These are phyloP conservation scores for Menidia menidia DNA, from an alignment of 2,797 vertebrate species.

Conservation along the genomic window DNA sequence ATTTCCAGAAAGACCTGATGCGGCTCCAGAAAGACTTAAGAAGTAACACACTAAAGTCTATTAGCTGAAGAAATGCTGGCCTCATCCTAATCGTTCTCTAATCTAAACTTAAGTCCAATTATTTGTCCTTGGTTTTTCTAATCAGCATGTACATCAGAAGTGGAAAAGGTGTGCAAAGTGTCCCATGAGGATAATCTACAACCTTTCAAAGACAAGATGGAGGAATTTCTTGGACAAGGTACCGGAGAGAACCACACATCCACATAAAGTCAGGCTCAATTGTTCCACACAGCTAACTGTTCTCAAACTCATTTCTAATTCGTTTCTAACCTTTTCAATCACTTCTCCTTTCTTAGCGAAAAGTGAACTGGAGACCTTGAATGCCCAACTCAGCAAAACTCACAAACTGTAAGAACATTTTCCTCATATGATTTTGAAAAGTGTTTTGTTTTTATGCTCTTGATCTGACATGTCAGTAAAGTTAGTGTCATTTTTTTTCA, in stretches of 20 bases:
- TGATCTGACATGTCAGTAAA: neutral
- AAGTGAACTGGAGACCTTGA: constrained; percentile 90
- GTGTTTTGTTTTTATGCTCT: neutral
- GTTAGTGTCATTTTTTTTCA: too few relatives aligned
- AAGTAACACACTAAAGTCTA: constrained; percentile 76
- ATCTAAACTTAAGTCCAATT: neutral
- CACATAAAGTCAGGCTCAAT: too few relatives aligned
- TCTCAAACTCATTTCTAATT: neutral
- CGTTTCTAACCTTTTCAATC: constrained; percentile 2
- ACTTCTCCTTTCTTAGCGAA: constrained; percentile 83
- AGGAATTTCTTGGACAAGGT: constrained; percentile 93
- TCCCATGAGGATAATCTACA: constrained; percentile 92
- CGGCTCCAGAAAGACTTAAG: constrained; percentile 92
- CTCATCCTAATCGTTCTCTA: too few relatives aligned
- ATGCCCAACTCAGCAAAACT: constrained; percentile 86
- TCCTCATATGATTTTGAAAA: too few relatives aligned
- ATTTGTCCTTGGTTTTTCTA: constrained; percentile 12
- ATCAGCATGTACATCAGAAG: constrained; percentile 90
- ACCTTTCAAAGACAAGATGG: constrained; percentile 96
- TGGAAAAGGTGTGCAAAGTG: constrained; percentile 91
- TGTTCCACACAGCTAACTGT: too few relatives aligned
- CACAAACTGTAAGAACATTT: constrained; percentile 89
- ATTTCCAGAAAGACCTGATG: constrained; percentile 93
- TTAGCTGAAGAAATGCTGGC: neutral
- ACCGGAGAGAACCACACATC: neutral